phyloP scores from a whole-genome alignment of 2,797 vertebrate species.

The Cryptoblepharus egeriae region DNA sequence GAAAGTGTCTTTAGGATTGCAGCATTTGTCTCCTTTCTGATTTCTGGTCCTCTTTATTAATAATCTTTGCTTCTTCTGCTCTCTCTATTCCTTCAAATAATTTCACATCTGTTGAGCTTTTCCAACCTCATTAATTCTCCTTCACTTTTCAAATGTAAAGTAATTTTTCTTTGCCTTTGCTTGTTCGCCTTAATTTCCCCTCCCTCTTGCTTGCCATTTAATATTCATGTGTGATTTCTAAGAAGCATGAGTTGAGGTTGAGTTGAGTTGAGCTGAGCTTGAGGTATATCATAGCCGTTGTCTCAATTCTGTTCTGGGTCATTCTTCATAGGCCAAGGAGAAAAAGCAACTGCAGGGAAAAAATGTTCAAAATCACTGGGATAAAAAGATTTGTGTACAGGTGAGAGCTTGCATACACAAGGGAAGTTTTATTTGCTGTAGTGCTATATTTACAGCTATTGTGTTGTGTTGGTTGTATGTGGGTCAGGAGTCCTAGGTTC shows the following conservation, averaged over 20 bases:
- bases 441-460: no score
- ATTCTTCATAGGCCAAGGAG: not conserved
- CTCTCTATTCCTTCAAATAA: not conserved
- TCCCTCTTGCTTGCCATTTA: conserved; percentile 9
- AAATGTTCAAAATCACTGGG: not conserved
- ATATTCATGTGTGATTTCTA: not conserved
- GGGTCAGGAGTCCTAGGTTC: not conserved
- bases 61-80: not conserved
- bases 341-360: not conserved
- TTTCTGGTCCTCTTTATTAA: not conserved
- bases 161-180: conserved; percentile 12
- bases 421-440: not conserved
- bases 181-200: conserved; percentile 21
- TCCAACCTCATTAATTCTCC: conserved; percentile 41
- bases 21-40: not conserved
- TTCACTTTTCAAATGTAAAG: conserved; percentile 13
- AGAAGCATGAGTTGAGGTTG: not conserved
- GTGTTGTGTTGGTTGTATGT: not conserved
- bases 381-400: no score
- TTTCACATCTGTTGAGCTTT: not conserved
- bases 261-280: no score
- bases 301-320: not conserved
- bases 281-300: not conserved
- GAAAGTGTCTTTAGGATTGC: no score
- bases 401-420: not conserved